Evolutionary conservation across 2,113 vertebrate species (phyloP).

Genomic region (Limanda limanda): DNA sequence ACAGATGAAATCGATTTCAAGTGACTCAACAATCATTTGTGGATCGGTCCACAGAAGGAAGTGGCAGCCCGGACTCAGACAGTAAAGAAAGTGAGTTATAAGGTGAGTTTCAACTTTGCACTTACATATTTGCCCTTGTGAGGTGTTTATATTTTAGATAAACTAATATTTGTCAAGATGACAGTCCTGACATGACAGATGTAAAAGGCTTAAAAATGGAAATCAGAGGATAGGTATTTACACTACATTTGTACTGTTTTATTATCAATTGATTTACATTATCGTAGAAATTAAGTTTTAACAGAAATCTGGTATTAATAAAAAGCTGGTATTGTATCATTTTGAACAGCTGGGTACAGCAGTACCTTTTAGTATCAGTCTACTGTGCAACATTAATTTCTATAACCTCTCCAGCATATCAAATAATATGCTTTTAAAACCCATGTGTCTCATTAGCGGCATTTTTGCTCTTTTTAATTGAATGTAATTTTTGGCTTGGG

Average conservation of each 20-base stretch:
- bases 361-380: conserved; percentile 10
- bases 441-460: too few species aligned
- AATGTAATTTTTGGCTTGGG: too few species aligned
- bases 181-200: not conserved
- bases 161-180: conserved; percentile 5
- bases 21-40: too few species aligned
- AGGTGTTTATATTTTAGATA: not conserved
- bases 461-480: too few species aligned
- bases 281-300: not conserved
- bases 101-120: too few species aligned
- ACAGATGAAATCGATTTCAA: too few species aligned
- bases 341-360: not conserved
- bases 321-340: conserved; percentile 7
- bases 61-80: too few species aligned
- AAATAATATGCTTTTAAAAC: too few species aligned
- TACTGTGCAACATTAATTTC: not conserved
- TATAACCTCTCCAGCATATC: too few species aligned
- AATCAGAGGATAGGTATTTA: conserved; percentile 5
- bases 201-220: conserved; percentile 3
- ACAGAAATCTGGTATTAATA: conserved; percentile 1
- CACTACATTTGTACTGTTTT: not conserved
- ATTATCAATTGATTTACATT: conserved; percentile 3
- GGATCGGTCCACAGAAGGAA: too few species aligned
- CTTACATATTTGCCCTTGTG: not conserved
- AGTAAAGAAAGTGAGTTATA: too few species aligned